Evolutionary conservation across 2,797 vertebrate species (phyloP).

Genomic region (Rhinella marina): DNA sequence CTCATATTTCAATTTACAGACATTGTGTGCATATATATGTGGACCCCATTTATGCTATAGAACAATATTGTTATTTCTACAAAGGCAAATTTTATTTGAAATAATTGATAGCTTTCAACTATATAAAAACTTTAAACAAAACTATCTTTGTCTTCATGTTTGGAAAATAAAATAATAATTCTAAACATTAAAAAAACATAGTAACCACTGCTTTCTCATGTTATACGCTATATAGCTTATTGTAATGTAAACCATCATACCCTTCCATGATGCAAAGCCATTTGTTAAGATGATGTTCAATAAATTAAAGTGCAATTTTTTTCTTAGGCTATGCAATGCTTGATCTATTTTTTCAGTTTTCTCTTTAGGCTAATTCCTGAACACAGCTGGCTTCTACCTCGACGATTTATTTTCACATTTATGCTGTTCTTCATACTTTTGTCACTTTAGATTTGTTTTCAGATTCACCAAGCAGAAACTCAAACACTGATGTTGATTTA

Average conservation of each 20-base stretch:
- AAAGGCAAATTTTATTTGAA: background rate
- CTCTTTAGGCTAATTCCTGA: slow-evolving; percentile 51
- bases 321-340: slow-evolving; percentile 36
- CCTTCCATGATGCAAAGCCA: slow-evolving; percentile 38
- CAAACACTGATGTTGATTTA: slow-evolving; percentile 64
- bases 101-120: background rate
- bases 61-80: background rate
- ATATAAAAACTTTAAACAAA: background rate
- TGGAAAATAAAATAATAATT: slow-evolving; percentile 17
- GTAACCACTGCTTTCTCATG: background rate
- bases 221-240: slow-evolving; percentile 22
- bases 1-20: background rate
- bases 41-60: background rate
- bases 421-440: slow-evolving; percentile 61
- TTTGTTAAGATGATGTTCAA: slow-evolving; percentile 59
- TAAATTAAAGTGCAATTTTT: slow-evolving; percentile 53
- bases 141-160: slow-evolving; percentile 6
- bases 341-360: slow-evolving; percentile 53
- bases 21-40: background rate
- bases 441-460: slow-evolving; percentile 61
- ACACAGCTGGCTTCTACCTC: slow-evolving; percentile 53
- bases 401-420: slow-evolving; percentile 61
- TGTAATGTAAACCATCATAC: slow-evolving; percentile 24
- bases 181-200: background rate
- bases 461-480: slow-evolving; percentile 61